Base-by-base conservation (phyloP, 2,888 invertebrate species). In the Catocala nupta region DNA sequence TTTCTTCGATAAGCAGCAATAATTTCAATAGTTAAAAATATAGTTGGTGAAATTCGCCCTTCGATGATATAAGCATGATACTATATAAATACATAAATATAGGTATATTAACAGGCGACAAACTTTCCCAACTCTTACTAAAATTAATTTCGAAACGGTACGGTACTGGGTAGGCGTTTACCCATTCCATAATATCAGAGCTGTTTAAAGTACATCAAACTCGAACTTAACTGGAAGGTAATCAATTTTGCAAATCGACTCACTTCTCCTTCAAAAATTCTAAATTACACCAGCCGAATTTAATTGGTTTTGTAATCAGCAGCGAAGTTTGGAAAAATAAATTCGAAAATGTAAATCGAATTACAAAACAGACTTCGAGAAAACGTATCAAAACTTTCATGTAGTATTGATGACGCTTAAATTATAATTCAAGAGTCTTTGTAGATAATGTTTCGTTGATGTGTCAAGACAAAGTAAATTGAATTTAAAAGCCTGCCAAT, bases 331-430 rank as follows among this genome's bases (percentile, higher is more conserved):
- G 48, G 42, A 13, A 56, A 55, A 55, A 47, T 47, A 55, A 55
- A 39, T 55, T 39, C 7, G 39, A 10, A 39, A 55, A 47, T 47
- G 47, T 16, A 69, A 65, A 69, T 69, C 43, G 47, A 69, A 65
- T 64, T 58, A 64, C 45, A 13, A 16, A 72, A 59, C 49, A 33
- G 53, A 61, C 47, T 72, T 72, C 42, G 55, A 47, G 36, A 52
- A 72, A 49, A 68, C 55, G 25, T 73, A 71, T 71, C 64, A 71
- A 69, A 71, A 73, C 69, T 70, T 71, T 51, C 49, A 44, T 47
- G 49, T 58, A 12, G 13, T 44, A 33, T 33, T 11, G 9, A 49
- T n/a, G 11, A 16, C 13, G 16, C 16, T 16, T 25, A 39, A 39
- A 39, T 47, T 47, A 47, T 16, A 47, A 10, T 11, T 43, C 10